phyloP scores from a whole-genome alignment of 2,888 invertebrate genomes.

The Helobdella robusta region DNA sequence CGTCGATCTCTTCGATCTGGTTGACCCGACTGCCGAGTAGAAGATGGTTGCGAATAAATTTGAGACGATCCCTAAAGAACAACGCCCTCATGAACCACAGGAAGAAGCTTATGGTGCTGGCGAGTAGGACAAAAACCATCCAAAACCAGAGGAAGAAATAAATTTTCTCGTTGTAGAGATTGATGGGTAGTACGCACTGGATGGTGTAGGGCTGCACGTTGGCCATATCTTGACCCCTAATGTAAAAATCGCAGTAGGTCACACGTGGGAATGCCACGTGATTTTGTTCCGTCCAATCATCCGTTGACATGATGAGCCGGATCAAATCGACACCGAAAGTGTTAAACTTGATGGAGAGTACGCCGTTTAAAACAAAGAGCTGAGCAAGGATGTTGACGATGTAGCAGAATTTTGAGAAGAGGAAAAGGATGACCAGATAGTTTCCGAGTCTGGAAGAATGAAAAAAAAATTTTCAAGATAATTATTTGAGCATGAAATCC shows the following conservation, averaged over 20 bases:
- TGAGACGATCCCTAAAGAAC: constrained; percentile 28
- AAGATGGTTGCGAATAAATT: constrained; percentile 42
- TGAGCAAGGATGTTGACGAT: constrained; percentile 42
- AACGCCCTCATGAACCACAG: constrained; percentile 31
- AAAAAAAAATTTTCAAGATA: too few relatives aligned
- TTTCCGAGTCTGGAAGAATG: constrained; percentile 30
- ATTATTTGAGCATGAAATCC: too few relatives aligned
- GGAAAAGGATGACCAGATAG: constrained; percentile 44
- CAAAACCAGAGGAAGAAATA: constrained; percentile 50
- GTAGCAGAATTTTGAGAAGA: constrained; percentile 42
- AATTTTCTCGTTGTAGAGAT: constrained; percentile 45
- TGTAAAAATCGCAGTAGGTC: constrained; percentile 47
- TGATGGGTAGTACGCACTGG: constrained; percentile 36
- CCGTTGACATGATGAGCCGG: constrained; percentile 19
- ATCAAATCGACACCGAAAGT: constrained; percentile 45
- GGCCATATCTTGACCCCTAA: constrained; percentile 36
- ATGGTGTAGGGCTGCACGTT: constrained; percentile 33
- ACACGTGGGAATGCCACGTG: constrained; percentile 48
- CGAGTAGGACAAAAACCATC: constrained; percentile 43
- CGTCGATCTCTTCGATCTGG: neutral
- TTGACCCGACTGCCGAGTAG: constrained; percentile 23
- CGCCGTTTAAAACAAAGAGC: constrained; percentile 44
- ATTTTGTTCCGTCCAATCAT: constrained; percentile 35
- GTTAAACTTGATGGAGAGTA: constrained; percentile 44
- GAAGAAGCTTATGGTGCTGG: constrained; percentile 27